Percentiles rank a stretch among this genome's conserved stretches.
phyloP scores from a whole-genome alignment of 2,113 vertebrate species.

The Aegotheles bennettii region DNA sequence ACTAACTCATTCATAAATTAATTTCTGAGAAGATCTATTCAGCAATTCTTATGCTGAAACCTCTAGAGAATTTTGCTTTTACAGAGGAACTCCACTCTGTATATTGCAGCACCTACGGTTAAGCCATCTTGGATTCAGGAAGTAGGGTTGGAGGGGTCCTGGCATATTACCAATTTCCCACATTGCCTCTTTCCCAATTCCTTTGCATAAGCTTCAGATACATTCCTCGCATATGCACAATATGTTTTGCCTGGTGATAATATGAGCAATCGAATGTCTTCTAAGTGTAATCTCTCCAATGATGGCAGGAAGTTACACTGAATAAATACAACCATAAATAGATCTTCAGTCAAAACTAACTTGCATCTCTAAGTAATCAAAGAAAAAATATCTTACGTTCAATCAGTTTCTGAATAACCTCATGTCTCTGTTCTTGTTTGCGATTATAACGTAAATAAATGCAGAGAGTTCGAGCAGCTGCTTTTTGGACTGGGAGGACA shows the following conservation, averaged over 20 bases:
- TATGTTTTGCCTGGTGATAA: neutral
- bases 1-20: neutral
- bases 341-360: neutral
- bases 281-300: neutral
- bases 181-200: neutral
- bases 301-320: neutral
- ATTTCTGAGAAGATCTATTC: neutral
- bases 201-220: neutral
- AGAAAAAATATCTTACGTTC: slow-evolving; percentile 78
- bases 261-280: neutral
- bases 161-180: neutral
- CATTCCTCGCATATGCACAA: neutral
- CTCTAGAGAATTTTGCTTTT: neutral
- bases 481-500: slow-evolving; percentile 91
- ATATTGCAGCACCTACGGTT: neutral
- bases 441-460: slow-evolving; percentile 91
- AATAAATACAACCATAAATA: neutral
- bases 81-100: neutral
- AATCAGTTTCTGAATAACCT: slow-evolving; percentile 89
- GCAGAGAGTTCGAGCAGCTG: slow-evolving; percentile 90
- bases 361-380: neutral
- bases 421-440: slow-evolving; percentile 91
- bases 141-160: neutral
- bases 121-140: neutral
- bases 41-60: neutral